Conservation (phyloP, 2,888 invertebrate species). For the Lamellibrachia columna region DNA sequence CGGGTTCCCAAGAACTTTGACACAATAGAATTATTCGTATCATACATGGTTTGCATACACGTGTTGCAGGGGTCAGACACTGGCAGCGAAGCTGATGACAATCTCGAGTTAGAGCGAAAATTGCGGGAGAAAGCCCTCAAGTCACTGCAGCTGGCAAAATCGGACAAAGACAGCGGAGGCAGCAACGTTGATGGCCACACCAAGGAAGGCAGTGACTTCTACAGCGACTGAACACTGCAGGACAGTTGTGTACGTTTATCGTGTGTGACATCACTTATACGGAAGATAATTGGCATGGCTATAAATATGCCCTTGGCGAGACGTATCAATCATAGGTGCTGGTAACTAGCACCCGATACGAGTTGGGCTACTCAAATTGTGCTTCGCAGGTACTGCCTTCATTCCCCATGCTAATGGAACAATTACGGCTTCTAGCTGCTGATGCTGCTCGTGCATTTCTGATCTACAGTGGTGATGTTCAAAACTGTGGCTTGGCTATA, state of each 20-base stretch:
- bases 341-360: not conserved
- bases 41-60: no score
- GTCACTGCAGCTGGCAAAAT: not conserved
- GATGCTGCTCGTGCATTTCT: not conserved
- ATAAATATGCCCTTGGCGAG: not conserved
- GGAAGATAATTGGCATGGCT: not conserved
- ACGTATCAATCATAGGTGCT: not conserved
- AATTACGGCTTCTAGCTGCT: not conserved
- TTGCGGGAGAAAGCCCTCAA: constrained; percentile 57
- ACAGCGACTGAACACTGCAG: not conserved
- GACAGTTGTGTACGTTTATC: not conserved
- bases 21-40: no score
- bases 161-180: not conserved
- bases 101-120: constrained; percentile 49
- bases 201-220: not conserved
- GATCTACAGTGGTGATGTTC: not conserved
- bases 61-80: not conserved
- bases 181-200: not conserved
- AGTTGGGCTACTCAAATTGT: not conserved
- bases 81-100: not conserved
- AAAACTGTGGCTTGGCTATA: not conserved
- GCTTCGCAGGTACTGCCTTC: not conserved
- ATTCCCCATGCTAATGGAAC: not conserved
- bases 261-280: not conserved
- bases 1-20: no score